Conservation (phyloP, 1,140 invertebrate species). For the Sipha flava region DNA sequence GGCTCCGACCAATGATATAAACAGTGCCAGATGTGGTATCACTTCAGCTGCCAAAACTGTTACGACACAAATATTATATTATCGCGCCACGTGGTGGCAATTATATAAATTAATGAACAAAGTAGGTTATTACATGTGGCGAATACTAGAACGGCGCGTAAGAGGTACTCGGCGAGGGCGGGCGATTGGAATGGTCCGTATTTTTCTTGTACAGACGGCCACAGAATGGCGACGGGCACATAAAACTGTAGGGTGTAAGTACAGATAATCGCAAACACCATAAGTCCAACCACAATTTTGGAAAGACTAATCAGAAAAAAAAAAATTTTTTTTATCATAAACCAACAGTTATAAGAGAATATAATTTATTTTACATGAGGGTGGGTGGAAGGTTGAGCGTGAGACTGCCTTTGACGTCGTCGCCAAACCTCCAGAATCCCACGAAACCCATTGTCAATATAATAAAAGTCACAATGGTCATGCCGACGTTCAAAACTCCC, state of each 20-base stretch:
- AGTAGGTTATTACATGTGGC: slow-evolving; percentile 35
- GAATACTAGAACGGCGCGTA: slow-evolving; percentile 25
- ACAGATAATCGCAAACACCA: slow-evolving; percentile 83
- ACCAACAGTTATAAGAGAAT: no score
- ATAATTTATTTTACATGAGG: slow-evolving; percentile 3
- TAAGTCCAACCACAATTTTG: slow-evolving; percentile 78
- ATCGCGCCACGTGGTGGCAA: no score
- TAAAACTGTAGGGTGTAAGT: slow-evolving; percentile 93
- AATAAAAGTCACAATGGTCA: slow-evolving; percentile 71
- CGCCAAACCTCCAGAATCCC: slow-evolving; percentile 73
- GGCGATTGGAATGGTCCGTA: slow-evolving; percentile 30
- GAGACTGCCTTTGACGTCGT: slow-evolving; percentile 56
- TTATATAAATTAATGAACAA: no score
- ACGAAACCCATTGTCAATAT: slow-evolving; percentile 81
- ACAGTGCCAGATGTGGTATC: slow-evolving; percentile 72
- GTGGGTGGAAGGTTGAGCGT: slow-evolving; percentile 58
- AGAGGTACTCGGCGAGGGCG: slow-evolving; percentile 14
- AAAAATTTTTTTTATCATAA: background rate
- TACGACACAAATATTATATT: slow-evolving; percentile 32
- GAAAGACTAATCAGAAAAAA: slow-evolving; percentile 49
- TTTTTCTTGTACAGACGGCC: slow-evolving; percentile 35
- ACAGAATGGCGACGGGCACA: slow-evolving; percentile 85
- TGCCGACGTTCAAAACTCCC: slow-evolving; percentile 78
- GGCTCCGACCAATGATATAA: slow-evolving; percentile 86
- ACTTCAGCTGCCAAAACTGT: slow-evolving; percentile 67